Conservation (phyloP, 1,140 invertebrate species). For the Formica exsecta region DNA sequence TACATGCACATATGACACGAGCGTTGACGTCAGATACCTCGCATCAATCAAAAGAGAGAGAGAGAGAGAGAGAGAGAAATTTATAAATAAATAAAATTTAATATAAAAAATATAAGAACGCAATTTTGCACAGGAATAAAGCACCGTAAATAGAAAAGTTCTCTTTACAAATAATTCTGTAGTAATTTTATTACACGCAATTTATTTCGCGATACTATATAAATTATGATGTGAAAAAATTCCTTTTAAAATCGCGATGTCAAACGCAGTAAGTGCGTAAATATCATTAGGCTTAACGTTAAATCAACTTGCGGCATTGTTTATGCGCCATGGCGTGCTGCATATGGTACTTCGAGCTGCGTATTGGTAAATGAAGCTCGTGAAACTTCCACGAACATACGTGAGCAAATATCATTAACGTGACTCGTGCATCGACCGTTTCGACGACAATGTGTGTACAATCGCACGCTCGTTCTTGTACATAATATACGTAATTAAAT, state of each 20-base stretch:
- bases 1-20: background rate
- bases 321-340: conserved; percentile 42
- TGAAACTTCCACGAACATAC: conserved; percentile 54
- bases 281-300: conserved; percentile 64
- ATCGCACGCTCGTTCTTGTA: conserved; percentile 33
- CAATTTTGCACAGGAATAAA: background rate
- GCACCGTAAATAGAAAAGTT: background rate
- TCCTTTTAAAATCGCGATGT: conserved; percentile 4
- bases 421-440: conserved; percentile 41
- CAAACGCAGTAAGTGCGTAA: conserved; percentile 19
- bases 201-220: background rate
- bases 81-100: conserved; percentile 32
- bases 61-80: background rate
- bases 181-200: background rate
- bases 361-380: conserved; percentile 60
- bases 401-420: conserved; percentile 61
- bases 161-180: background rate
- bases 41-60: background rate
- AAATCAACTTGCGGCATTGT: conserved; percentile 56
- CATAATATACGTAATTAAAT: conserved; percentile 61
- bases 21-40: background rate
- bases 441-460: conserved; percentile 35
- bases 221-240: background rate
- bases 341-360: conserved; percentile 28
- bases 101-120: background rate